A percentile compares a stretch with the other conserved stretches of the same genome.
Evolutionary conservation across 2,888 invertebrate species (phyloP).

Genomic region (Orthonevra nobilis): DNA sequence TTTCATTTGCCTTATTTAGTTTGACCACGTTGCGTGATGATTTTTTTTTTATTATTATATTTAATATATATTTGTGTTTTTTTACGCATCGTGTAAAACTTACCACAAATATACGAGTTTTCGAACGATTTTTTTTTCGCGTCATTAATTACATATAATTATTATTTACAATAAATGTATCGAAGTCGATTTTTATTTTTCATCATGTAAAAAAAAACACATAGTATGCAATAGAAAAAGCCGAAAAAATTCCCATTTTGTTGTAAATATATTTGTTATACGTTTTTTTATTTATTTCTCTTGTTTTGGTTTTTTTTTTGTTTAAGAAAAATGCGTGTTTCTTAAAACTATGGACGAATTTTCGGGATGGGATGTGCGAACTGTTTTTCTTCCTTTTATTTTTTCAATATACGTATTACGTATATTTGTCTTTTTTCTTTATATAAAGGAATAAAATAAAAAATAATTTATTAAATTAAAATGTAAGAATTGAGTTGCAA

Average conservation of each 20-base stretch:
- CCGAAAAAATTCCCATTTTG: slow-evolving; percentile 70
- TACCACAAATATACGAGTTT: slow-evolving; percentile 70
- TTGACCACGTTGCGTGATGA: slow-evolving; percentile 20
- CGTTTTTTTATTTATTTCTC: slow-evolving; percentile 52
- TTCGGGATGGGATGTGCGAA: slow-evolving; percentile 80
- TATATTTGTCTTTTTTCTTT: slow-evolving; percentile 55
- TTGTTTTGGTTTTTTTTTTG: slow-evolving; percentile 55
- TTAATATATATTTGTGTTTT: slow-evolving; percentile 29
- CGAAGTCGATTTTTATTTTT: slow-evolving; percentile 61
- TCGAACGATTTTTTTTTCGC: slow-evolving; percentile 44
- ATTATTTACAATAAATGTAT: slow-evolving; percentile 62
- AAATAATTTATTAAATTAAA: neutral
- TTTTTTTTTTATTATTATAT: slow-evolving; percentile 17
- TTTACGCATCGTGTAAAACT: slow-evolving; percentile 72
- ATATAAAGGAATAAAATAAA: slow-evolving; percentile 15
- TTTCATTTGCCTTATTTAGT: slow-evolving; percentile 5
- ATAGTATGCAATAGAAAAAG: slow-evolving; percentile 69
- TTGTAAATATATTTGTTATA: slow-evolving; percentile 67
- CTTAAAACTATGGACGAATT: slow-evolving; percentile 81
- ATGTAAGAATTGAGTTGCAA: slow-evolving; percentile 41
- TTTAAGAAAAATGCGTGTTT: slow-evolving; percentile 66
- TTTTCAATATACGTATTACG: slow-evolving; percentile 52
- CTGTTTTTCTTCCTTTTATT: slow-evolving; percentile 73
- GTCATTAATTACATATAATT: slow-evolving; percentile 37
- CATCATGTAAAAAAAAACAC: slow-evolving; percentile 70